Percentiles rank a stretch among this genome's conserved stretches.
phyloP scores from a whole-genome alignment of 2,888 invertebrate genomes.

The Drosophila quinaria region DNA sequence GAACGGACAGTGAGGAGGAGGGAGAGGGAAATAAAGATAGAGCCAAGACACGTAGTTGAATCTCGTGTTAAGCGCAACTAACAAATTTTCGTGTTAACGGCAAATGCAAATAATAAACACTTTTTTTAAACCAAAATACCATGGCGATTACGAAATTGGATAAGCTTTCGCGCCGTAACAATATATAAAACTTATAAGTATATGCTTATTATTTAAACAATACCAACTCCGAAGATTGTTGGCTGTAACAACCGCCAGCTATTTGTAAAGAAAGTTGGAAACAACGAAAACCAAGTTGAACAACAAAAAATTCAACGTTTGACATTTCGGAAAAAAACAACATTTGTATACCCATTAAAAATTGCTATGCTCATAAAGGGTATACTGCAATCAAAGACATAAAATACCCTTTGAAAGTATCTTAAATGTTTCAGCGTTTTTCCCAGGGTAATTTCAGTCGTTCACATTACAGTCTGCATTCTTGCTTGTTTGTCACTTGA shows the following conservation, averaged over 20 bases:
- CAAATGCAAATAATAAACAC: conserved; percentile 58
- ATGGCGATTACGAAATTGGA: conserved; percentile 48
- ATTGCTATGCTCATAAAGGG: background rate
- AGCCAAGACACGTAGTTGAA: conserved; percentile 53
- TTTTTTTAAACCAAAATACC: conserved; percentile 12
- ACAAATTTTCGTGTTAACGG: conserved; percentile 62
- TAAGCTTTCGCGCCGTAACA: conserved; percentile 33
- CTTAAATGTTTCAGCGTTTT: background rate
- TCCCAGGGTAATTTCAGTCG: conserved; percentile 1
- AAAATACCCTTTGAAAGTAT: background rate
- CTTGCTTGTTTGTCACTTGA: conserved; percentile 17
- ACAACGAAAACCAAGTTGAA: conserved; percentile 24
- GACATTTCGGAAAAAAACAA: conserved; percentile 51
- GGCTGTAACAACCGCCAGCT: conserved; percentile 19
- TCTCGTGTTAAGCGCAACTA: conserved; percentile 39
- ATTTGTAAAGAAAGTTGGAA: conserved; percentile 55
- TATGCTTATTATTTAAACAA: conserved; percentile 61
- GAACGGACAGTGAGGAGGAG: background rate
- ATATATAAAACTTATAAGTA: conserved; percentile 42
- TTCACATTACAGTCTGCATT: background rate
- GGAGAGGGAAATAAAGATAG: background rate
- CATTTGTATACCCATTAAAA: conserved; percentile 14
- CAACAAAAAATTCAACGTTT: conserved; percentile 49
- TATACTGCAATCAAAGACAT: background rate
- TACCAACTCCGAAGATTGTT: conserved; percentile 18